Conservation (phyloP, 2,888 invertebrate genomes). For the Sphaerolaimus hirsutus region DNA sequence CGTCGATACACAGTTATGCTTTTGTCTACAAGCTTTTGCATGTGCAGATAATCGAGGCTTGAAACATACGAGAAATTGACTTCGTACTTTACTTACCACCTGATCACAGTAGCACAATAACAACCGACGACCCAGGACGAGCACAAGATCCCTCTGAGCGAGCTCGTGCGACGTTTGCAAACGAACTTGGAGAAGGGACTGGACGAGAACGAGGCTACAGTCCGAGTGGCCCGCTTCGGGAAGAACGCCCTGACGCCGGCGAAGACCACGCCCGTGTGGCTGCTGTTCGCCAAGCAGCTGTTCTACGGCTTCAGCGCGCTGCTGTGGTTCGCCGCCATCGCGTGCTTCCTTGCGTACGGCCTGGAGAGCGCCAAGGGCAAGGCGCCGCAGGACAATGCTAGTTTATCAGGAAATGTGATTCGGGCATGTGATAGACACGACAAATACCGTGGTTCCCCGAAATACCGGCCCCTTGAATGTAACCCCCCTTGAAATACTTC, state of each 20-base stretch:
- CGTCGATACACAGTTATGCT: too few relatives aligned
- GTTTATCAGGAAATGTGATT: too few relatives aligned
- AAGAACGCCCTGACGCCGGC: constrained; percentile 87
- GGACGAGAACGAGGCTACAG: constrained; percentile 81
- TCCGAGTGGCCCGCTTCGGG: constrained; percentile 68
- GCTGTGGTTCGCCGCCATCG: constrained; percentile 84
- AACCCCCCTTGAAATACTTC: too few relatives aligned
- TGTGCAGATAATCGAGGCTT: too few relatives aligned
- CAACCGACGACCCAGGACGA: constrained; percentile 45
- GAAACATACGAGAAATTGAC: too few relatives aligned
- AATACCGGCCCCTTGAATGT: too few relatives aligned
- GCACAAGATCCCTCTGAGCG: constrained; percentile 83
- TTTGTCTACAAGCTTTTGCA: too few relatives aligned
- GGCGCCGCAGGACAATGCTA: constrained; percentile 72
- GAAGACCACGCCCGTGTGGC: constrained; percentile 93
- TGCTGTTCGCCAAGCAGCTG: constrained; percentile 93
- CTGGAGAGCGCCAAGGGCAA: constrained; percentile 41
- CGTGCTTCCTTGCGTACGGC: constrained; percentile 87
- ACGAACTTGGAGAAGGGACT: constrained; percentile 62
- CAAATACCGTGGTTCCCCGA: too few relatives aligned
- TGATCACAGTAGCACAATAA: too few relatives aligned
- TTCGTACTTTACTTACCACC: too few relatives aligned
- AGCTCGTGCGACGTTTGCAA: constrained; percentile 79
- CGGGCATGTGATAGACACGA: too few relatives aligned
- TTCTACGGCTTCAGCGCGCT: constrained; percentile 82